These are phyloP conservation scores for Ancistrus triradiatus DNA, from an alignment of 2,113 vertebrate species.

Conservation along the genomic window DNA sequence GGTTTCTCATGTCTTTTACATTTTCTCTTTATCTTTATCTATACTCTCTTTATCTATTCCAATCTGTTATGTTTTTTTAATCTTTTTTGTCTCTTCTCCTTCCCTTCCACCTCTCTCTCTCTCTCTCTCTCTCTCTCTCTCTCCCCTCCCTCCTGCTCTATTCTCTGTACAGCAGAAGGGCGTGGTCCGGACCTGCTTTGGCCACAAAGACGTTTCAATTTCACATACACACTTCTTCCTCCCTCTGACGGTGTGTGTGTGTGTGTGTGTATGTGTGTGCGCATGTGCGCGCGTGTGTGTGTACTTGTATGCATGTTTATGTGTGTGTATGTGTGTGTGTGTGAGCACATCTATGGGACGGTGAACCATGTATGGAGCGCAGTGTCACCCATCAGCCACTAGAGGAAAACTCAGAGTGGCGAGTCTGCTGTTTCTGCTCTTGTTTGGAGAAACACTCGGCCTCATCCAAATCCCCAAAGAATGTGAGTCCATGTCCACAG, in stretches of 20 bases:
- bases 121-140: background rate
- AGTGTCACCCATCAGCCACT: conserved; percentile 49
- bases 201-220: background rate
- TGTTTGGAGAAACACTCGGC: conserved; percentile 43
- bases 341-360: conserved; percentile 49
- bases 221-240: background rate
- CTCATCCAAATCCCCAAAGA: conserved; percentile 56
- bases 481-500: conserved; percentile 62
- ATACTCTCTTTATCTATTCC: conserved; percentile 21
- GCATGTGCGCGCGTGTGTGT: no score
- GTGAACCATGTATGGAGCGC: conserved; percentile 64
- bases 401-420: conserved; percentile 42
- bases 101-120: background rate
- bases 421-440: conserved; percentile 42
- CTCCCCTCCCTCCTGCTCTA: background rate
- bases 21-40: background rate
- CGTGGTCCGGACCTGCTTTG: background rate
- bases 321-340: conserved; percentile 36
- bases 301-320: no score
- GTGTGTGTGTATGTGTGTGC: conserved; percentile 19
- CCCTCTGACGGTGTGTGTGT: conserved; percentile 30
- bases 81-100: background rate
- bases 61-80: conserved; percentile 20
- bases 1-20: no score
- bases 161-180: conserved; percentile 16